A percentile compares a stretch with the other conserved stretches of the same genome.
These are phyloP conservation scores for Tuta absoluta DNA, from an alignment of 2,888 invertebrate species.

Conservation along the genomic window DNA sequence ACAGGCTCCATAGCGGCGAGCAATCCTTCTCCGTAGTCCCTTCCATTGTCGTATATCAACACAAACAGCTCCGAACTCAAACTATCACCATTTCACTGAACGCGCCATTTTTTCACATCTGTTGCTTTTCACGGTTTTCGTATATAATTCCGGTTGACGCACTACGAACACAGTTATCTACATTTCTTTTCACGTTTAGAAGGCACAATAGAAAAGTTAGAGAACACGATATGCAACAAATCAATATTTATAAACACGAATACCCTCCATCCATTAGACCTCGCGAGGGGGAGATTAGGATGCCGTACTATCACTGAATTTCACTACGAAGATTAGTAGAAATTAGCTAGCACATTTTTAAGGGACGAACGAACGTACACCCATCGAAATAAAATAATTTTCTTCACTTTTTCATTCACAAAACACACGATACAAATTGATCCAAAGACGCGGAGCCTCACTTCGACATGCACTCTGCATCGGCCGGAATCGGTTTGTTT, in stretches of 20 bases:
- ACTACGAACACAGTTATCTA: constrained; percentile 53
- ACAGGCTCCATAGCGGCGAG: constrained; percentile 94
- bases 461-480: constrained; percentile 50
- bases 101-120: constrained; percentile 62
- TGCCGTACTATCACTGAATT: constrained; percentile 44
- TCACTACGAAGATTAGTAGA: constrained; percentile 39
- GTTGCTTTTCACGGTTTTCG: constrained; percentile 63
- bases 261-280: constrained; percentile 57
- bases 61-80: constrained; percentile 50
- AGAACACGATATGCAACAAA: constrained; percentile 66
- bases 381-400: constrained; percentile 54
- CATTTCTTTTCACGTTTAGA: constrained; percentile 64
- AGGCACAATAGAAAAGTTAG: constrained; percentile 51
- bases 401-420: constrained; percentile 63
- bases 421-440: constrained; percentile 51
- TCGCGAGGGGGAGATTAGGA: constrained; percentile 41
- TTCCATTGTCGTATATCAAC: constrained; percentile 82
- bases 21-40: constrained; percentile 89
- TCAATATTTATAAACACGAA: constrained; percentile 80
- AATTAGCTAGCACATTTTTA: constrained; percentile 26
- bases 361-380: constrained; percentile 38
- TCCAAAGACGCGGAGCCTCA: constrained; percentile 41
- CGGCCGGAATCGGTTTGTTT: constrained; percentile 61
- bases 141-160: constrained; percentile 31
- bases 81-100: constrained; percentile 59